These are phyloP conservation scores for Phylloscopus whistleri DNA, from an alignment of 2,113 vertebrate genomes.

Conservation along the genomic window DNA sequence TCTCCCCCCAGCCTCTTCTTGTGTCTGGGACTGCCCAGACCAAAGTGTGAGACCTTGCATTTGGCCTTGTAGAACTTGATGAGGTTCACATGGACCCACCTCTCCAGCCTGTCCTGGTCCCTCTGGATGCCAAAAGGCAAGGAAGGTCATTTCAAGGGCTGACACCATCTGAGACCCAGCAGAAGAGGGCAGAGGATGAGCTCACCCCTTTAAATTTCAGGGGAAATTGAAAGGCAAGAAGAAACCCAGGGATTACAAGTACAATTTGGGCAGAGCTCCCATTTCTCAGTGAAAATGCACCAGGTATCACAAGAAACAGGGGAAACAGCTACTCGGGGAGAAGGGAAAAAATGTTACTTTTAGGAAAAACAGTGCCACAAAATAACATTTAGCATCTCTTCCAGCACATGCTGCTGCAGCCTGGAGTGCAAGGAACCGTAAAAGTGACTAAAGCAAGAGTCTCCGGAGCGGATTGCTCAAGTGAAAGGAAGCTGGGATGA, in stretches of 20 bases:
- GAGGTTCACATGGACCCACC: not conserved
- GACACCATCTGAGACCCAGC: not conserved
- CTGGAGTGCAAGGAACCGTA: not conserved
- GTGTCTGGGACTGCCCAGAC: not conserved
- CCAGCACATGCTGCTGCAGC: not conserved
- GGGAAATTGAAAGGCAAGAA: not conserved
- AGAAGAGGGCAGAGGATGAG: not conserved
- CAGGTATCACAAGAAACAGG: not conserved
- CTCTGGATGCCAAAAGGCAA: not conserved
- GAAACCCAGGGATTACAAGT: not conserved
- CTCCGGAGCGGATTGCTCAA: not conserved
- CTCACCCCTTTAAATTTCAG: not conserved
- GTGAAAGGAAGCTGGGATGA: conserved; percentile 53
- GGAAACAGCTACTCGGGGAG: not conserved
- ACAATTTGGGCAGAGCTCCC: not conserved
- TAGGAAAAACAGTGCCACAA: not conserved
- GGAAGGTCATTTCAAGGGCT: not conserved
- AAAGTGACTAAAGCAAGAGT: conserved; percentile 8
- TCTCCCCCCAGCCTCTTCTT: too few species aligned
- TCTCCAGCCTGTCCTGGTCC: not conserved
- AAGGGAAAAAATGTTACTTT: not conserved
- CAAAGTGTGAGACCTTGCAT: not conserved
- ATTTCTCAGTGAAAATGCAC: not conserved
- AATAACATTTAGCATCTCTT: conserved; percentile 3
- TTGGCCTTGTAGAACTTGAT: not conserved